Percentiles rank a stretch among this genome's conserved stretches.
phyloP scores from a whole-genome alignment of 2,888 invertebrate genomes.

The Ennomos erosarius region DNA sequence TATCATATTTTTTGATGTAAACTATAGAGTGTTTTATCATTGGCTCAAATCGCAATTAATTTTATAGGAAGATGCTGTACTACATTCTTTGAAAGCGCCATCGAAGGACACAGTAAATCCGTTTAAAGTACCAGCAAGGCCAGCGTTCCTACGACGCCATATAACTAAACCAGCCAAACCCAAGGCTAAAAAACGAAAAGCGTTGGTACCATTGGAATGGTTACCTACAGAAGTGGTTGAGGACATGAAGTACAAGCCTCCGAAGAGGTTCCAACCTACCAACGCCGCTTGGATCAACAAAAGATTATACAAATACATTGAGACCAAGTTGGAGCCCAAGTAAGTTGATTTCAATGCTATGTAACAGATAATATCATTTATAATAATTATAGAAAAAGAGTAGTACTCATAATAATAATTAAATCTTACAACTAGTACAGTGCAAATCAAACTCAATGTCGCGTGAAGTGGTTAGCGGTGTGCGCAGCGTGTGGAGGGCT shows the following conservation, averaged over 20 bases:
- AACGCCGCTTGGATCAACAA: conserved; percentile 76
- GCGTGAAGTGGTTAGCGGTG: no score
- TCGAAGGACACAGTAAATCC: conserved; percentile 40
- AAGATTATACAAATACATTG: conserved; percentile 69
- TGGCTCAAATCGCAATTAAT: conserved; percentile 2
- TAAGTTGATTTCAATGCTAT: conserved; percentile 48
- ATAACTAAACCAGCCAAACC: conserved; percentile 41
- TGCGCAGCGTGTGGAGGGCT: no score
- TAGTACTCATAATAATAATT: no score
- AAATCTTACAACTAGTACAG: no score
- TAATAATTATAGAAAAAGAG: no score
- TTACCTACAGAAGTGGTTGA: conserved; percentile 62
- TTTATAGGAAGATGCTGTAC: conserved; percentile 60
- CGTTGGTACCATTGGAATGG: conserved; percentile 42
- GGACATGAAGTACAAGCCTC: conserved; percentile 75
- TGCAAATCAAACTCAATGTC: no score
- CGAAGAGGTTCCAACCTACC: conserved; percentile 65
- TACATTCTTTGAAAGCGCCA: conserved; percentile 52
- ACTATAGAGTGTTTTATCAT: no score
- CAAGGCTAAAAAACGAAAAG: conserved; percentile 46
- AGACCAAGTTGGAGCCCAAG: conserved; percentile 71
- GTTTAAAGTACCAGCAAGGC: conserved; percentile 59
- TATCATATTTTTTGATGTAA: no score
- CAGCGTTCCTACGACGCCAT: conserved; percentile 38
- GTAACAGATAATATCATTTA: no score